Evolutionary conservation across 2,797 vertebrate genomes (phyloP).

Genomic region (Tokudaia muenninki): DNA sequence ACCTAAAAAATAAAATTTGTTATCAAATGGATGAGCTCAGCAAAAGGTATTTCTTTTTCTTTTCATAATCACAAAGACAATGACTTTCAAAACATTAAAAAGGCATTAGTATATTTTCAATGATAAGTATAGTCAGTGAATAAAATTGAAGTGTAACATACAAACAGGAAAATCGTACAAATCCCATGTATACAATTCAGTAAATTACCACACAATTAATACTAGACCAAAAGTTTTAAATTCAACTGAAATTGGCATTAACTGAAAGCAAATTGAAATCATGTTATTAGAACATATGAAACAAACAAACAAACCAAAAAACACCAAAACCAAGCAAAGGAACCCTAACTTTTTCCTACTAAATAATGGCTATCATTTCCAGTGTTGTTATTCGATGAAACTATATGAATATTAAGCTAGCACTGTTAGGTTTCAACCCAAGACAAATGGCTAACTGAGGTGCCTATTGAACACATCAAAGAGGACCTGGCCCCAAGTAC

Average conservation of each 20-base stretch:
- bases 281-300: slow-evolving; percentile 41
- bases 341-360: background rate
- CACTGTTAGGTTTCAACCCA: background rate
- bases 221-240: slow-evolving; percentile 40
- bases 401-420: slow-evolving; percentile 13
- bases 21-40: background rate
- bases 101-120: slow-evolving; percentile 24
- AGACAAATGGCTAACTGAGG: background rate
- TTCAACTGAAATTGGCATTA: slow-evolving; percentile 34
- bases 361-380: slow-evolving; percentile 21
- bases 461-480: background rate
- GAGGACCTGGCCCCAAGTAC: background rate
- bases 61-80: slow-evolving; percentile 1
- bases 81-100: slow-evolving; percentile 62
- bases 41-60: slow-evolving; percentile 41
- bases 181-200: background rate
- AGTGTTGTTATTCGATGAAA: slow-evolving; percentile 33
- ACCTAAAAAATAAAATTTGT: slow-evolving; percentile 87
- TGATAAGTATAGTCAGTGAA: background rate
- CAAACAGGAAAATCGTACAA: slow-evolving; percentile 1
- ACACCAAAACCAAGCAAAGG: background rate
- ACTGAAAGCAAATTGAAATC: background rate
- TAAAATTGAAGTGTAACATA: background rate
- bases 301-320: background rate
- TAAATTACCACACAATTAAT: slow-evolving; percentile 35